Evolutionary conservation across 2,113 vertebrate species (phyloP).

Genomic region (Collichthys lucidus): DNA sequence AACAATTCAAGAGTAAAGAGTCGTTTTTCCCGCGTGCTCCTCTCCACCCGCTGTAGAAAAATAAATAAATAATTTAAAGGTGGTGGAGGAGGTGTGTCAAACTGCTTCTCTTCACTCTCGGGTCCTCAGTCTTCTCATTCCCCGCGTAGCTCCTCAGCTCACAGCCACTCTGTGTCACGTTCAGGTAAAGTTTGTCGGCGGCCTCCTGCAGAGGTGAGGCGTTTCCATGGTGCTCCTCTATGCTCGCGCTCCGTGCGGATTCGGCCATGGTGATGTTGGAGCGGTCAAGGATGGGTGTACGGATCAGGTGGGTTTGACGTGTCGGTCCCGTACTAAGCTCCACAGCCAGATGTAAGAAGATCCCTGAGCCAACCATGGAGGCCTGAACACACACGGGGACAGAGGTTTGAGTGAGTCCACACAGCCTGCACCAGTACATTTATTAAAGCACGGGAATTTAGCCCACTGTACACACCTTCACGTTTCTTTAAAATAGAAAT

Average conservation of each 20-base stretch:
- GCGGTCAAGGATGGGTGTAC: constrained; percentile 27
- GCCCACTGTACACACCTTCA: too few relatives aligned
- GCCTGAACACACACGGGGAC: constrained; percentile 46
- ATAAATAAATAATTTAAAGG: constrained; percentile 82
- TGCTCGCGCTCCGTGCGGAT: background rate
- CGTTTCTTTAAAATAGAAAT: too few relatives aligned
- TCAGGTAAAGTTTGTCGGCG: background rate
- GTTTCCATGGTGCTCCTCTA: constrained; percentile 41
- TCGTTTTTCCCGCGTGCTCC: background rate
- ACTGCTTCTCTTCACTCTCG: constrained; percentile 8
- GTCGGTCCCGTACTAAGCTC: constrained; percentile 35
- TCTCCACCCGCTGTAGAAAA: constrained; percentile 61
- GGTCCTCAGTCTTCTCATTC: constrained; percentile 12
- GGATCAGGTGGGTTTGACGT: constrained; percentile 25
- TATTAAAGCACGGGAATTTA: too few relatives aligned
- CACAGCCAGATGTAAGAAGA: constrained; percentile 53
- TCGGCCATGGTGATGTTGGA: constrained; percentile 19
- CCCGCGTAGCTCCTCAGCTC: constrained; percentile 15
- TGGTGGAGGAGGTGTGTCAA: constrained; percentile 15
- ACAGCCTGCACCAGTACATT: too few relatives aligned
- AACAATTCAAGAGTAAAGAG: background rate
- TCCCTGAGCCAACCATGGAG: constrained; percentile 78
- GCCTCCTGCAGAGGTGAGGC: constrained; percentile 2
- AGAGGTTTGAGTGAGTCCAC: background rate
- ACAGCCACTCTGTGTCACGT: background rate